phyloP scores from a whole-genome alignment of 2,113 vertebrate genomes.

The Lophochroa leadbeateri region DNA sequence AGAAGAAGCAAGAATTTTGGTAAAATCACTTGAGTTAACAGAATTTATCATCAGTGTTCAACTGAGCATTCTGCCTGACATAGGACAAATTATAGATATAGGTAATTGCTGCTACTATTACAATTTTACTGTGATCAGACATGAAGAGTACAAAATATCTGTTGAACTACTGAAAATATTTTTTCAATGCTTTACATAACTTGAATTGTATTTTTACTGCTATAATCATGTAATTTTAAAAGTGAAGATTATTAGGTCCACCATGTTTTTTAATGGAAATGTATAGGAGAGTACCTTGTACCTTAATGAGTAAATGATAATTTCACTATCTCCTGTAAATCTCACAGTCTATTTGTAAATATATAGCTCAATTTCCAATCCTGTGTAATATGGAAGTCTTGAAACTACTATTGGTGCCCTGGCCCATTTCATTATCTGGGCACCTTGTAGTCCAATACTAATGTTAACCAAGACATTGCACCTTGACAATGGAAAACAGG shows the following conservation, averaged over 20 bases:
- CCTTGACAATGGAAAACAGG: background rate
- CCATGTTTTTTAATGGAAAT: background rate
- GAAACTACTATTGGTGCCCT: background rate
- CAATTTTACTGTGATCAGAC: background rate
- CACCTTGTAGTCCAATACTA: background rate
- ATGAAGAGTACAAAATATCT: background rate
- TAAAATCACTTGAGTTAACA: background rate
- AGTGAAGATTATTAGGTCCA: background rate
- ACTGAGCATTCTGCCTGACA: background rate
- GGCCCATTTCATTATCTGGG: background rate
- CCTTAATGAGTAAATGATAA: background rate
- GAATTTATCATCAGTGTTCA: background rate
- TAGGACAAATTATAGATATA: background rate
- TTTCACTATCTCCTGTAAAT: background rate
- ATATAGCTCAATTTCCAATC: background rate
- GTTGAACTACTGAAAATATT: background rate
- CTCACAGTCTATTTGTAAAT: background rate
- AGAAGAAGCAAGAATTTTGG: background rate
- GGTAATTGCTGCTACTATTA: background rate
- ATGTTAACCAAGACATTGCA: background rate
- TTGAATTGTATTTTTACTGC: background rate
- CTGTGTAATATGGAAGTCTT: background rate
- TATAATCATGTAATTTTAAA: background rate
- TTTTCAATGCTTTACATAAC: background rate
- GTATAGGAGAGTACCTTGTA: background rate